These are phyloP conservation scores for Mallotus villosus DNA, from an alignment of 2,797 vertebrate species.

Conservation along the genomic window DNA sequence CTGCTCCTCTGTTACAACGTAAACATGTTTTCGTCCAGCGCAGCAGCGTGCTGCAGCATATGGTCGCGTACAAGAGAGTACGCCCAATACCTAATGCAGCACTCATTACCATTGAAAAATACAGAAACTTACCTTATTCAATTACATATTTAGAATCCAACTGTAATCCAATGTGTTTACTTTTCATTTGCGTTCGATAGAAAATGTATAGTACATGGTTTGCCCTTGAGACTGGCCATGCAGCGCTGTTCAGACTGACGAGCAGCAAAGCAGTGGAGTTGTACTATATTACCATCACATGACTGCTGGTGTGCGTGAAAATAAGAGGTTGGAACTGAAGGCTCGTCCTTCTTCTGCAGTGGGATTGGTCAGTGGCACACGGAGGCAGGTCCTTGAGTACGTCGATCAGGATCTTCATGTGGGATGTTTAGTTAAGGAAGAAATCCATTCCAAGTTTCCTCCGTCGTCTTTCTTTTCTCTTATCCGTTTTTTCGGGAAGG, in stretches of 20 bases:
- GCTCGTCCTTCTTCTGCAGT: conserved; percentile 81
- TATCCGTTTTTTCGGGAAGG: conserved; percentile 11
- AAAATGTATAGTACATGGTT: conserved; percentile 30
- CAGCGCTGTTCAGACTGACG: conserved; percentile 51
- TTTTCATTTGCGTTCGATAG: conserved; percentile 25
- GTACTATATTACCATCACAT: conserved; percentile 79
- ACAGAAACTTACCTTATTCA: conserved; percentile 45
- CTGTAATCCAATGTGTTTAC: conserved; percentile 2
- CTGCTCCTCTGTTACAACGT: conserved; percentile 55
- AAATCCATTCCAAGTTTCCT: conserved; percentile 30
- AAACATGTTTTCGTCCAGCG: conserved; percentile 72
- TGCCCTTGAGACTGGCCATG: conserved; percentile 62
- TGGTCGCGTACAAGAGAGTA: conserved; percentile 28
- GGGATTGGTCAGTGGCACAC: conserved; percentile 72
- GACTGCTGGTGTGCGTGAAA: conserved; percentile 65
- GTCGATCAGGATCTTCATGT: conserved; percentile 56
- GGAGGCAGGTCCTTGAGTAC: conserved; percentile 53
- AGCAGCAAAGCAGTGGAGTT: conserved; percentile 61
- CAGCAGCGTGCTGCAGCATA: conserved; percentile 53
- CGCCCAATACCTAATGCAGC: conserved; percentile 22
- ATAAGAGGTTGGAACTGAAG: conserved; percentile 81
- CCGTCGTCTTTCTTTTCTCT: conserved; percentile 22
- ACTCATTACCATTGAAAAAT: conserved; percentile 4
- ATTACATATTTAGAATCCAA: conserved; percentile 24
- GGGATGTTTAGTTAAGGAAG: conserved; percentile 17